Evolutionary conservation across 64 coral and sea anemone species (phyloP), one percentile per base, ranked within the genome.

Genomic region (Montipora foliosa): DNA sequence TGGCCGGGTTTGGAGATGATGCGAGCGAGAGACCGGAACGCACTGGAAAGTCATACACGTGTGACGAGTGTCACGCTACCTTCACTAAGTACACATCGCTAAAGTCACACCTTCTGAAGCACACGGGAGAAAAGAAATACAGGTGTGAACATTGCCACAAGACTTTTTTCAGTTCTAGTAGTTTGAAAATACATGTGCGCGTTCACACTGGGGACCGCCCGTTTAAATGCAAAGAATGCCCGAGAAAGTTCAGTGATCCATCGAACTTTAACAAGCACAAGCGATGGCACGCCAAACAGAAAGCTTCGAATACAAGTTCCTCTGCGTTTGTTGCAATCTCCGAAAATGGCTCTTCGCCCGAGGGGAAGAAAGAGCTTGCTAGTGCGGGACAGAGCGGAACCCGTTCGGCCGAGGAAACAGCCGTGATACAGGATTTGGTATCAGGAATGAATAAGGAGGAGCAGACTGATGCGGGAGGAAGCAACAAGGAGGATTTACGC

Each of bases 211-310:
- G 98, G 0, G 98, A 99, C 57, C 71, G 95, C 46, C 98, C 98
- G 5, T 96, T 99, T 44, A 99, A 99, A 82, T 99, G 98, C 86
- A 99, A 99, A 62, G 95, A 96, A 9, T 99, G 98, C 87, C 95
- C 95, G 2, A 94, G 95, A 48, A 96, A 96, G 17, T 99, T 99
- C 61, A 99, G 98, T 25, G 98, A 99, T 47, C 98, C 98, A 2
- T 99, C 98, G 24, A 99, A 99, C 77, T 99, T 99, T 72, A 99
- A 99, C 88, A 99, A 99, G 37, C 98, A 99, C 74, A 99, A 99
- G 57, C 87, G 95, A 29, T 99, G 95, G 95, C 98, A 99, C 57
- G 79, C 92, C 4, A 99, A 99, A 22, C 96, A 97, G 75, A 95
- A 91, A 79, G 89, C 67, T n/a, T 75, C 89, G n/a, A 75, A 72